Base-by-base conservation (phyloP, 53 echinoderm and acorn worm species). In the Mesocentrotus franciscanus region DNA sequence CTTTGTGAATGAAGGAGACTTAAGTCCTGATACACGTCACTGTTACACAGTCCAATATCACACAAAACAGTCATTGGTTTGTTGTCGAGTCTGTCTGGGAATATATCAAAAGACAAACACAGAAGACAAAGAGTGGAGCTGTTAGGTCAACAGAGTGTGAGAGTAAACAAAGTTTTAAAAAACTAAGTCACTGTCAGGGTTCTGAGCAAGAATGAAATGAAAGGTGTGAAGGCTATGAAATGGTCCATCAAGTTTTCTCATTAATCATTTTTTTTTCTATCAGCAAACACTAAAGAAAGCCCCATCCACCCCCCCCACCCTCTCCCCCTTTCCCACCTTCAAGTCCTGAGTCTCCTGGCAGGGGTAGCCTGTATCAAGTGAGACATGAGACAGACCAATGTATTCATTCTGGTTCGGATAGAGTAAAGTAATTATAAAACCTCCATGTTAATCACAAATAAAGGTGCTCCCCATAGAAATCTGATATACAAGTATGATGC, bases 41-140 rank as follows among this genome's bases (percentile, higher is more conserved):
- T 9, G 92, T 26, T 71, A 68, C 75, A 72, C 35, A 56, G 92
- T 92, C 56, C 74, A 92, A 49, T 66, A 64, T 71, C 71, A 55
- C 87, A 74, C 92, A 75, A 39, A 92, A 92, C 92, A 92, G 1
- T 29, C 58, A 75, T 75, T 30, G 22, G 56, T 56, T 12, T 34
- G 56, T 57, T 29, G 36, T 34, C 0, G 57, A 57, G 76, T 60
- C 58, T 93, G 93, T 93, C 93, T 93, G 81, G 93, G 61, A 36
- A 58, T 32, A 78, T 93, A 93, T 93, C 93, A 81, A 93, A 81
- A 81, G 61, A 81, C 93, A 93, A 78, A 93, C 81, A 93, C 34
- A 20, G 24, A 81, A 93, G 35, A 93, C 93, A 93, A 93, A 79
- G 81, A 78, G 61, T 60, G 93, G 35, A 60, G 81, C 93, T 60